Percentiles rank a stretch among this genome's conserved stretches.
phyloP scores from a whole-genome alignment of 2,888 invertebrate genomes.

The Macroteleia sp. region DNA sequence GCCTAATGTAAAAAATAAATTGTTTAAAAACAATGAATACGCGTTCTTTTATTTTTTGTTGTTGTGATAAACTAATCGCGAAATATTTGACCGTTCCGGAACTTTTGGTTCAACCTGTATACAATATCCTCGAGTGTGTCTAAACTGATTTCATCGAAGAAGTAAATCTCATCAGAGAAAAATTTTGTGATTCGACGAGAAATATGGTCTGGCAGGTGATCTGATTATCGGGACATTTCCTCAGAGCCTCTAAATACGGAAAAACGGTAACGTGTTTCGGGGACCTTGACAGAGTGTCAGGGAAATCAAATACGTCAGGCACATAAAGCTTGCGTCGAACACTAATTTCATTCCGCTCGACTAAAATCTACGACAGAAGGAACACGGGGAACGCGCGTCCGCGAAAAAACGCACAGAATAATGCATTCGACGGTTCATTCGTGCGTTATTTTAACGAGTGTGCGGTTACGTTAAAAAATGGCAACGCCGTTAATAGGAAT shows the following conservation, averaged over 20 bases:
- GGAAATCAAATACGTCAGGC: constrained; percentile 37
- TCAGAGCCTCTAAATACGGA: constrained; percentile 8
- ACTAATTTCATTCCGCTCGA: constrained; percentile 50
- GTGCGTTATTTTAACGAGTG: constrained; percentile 37
- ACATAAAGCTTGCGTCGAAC: constrained; percentile 32
- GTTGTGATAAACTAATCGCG: no score
- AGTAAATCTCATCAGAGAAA: no score
- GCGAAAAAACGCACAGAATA: constrained; percentile 37
- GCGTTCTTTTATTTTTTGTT: no score
- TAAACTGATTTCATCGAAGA: no score
- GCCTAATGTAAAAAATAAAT: no score
- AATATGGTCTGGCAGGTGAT: neutral
- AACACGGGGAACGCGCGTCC: constrained; percentile 7
- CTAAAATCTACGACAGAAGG: constrained; percentile 56
- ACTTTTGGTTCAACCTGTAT: no score
- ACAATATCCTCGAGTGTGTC: no score
- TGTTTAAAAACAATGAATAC: no score
- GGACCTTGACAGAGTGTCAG: constrained; percentile 19
- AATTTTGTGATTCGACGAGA: constrained; percentile 1
- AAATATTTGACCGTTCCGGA: no score
- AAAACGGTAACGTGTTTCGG: constrained; percentile 2
- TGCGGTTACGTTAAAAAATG: constrained; percentile 23
- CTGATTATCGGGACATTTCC: constrained; percentile 2
- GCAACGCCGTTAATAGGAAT: neutral
- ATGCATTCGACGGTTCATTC: constrained; percentile 26